Evolutionary conservation across 2,113 vertebrate genomes (phyloP).

Genomic region (Myotis lucifugus): DNA sequence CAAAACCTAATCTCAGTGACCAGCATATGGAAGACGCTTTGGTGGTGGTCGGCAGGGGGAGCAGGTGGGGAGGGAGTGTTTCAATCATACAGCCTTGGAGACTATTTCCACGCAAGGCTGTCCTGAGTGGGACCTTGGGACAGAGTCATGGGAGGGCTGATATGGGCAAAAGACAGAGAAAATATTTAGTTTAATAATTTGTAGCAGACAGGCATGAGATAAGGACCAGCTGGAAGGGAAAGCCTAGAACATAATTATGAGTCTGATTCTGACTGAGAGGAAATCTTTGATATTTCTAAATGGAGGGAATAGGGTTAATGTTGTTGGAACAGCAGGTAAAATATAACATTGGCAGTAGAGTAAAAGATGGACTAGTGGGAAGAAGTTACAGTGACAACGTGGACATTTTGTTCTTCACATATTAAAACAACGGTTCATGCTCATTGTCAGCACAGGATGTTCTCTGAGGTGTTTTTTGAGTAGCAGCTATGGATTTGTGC

Average conservation of each 20-base stretch:
- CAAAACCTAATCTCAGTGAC: background rate
- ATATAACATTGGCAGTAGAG: background rate
- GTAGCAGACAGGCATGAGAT: background rate
- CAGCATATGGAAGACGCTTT: background rate
- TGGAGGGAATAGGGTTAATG: background rate
- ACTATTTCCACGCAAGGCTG: background rate
- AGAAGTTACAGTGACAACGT: background rate
- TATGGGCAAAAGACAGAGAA: background rate
- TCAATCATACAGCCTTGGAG: background rate
- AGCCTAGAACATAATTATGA: background rate
- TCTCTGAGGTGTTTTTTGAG: background rate
- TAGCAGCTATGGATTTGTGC: background rate
- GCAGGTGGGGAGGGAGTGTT: background rate
- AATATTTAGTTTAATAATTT: background rate
- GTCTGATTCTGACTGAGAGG: background rate
- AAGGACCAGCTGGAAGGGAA: background rate
- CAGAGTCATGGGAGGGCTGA: background rate
- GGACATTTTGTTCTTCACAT: background rate
- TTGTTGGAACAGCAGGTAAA: background rate
- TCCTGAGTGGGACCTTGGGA: background rate
- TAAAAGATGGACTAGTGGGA: background rate
- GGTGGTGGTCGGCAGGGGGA: no score
- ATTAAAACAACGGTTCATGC: background rate
- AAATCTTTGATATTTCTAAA: background rate
- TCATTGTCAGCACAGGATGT: background rate